Base-by-base conservation (phyloP, 1,140 invertebrate genomes). In the Drosophila ercepeae region DNA sequence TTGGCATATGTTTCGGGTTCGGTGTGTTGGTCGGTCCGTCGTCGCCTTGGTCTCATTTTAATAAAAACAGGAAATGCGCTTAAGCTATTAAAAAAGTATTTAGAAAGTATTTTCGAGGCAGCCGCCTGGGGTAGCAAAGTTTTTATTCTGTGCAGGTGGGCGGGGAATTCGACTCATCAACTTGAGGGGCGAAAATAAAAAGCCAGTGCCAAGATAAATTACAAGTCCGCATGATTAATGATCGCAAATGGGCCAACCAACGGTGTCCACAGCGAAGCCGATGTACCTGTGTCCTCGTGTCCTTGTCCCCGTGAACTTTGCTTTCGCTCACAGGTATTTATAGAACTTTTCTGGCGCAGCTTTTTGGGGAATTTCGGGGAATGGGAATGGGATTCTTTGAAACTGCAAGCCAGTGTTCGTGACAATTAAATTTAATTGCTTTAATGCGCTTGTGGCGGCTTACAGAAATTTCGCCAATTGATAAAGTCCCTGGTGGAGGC, bases 31-130 rank as follows among this genome's bases (percentile, higher is more conserved):
- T 16, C 36, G n/a, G n/a, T 34, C 25, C 21, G 42, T 42, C 36
- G 8, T 27, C 3, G 39, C 13, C 39, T 59, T 3, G 39, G 48
- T 82, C 18, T 75, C 49, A 67, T 69, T 71, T 77, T 81, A 86
- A 77, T 86, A 81, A 86, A 86, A 86, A 78, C 82, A 75, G 74
- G 61, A 82, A 88, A 88, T 82, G 82, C 77, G 77, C 82, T 88
- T 77, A 88, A 88, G 82, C 82, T 88, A 88, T 88, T 88, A 88
- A 82, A 88, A 86, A 88, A 88, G 82, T 88, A 78, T 82, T 88
- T 88, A 71, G 69, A 74, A 88, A 88, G 82, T 82, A 88, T 82
- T 88, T 72, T 58, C 25, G 48, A 45, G 78, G 45, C 51, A 46
- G 49, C 41, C 49, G 57, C 60, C 77, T 52, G 14, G 42, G 57